Evolutionary conservation across 1,140 invertebrate genomes (phyloP), one percentile per base, ranked within the genome.

Genomic region (Aphaenogaster rudis): DNA sequence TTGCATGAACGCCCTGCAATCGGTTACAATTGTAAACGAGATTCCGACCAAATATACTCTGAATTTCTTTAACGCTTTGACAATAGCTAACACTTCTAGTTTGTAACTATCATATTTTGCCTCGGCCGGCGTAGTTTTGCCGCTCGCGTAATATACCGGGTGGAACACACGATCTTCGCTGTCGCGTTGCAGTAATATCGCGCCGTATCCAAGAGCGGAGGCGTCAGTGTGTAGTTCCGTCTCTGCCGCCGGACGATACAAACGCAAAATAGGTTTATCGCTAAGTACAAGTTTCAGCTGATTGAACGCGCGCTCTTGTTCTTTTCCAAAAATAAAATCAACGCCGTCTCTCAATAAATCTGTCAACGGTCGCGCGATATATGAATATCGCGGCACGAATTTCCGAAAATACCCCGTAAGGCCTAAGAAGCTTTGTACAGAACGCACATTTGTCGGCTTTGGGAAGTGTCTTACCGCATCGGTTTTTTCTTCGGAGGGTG

Each of bases 151-250:
- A 36, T 79, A 64, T 6, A 79, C 17, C 4, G 48, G 57, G 3
- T 80, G 78, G 2, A 80, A 66, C 45, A 64, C 13, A 4, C 28
- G 3, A 21, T 67, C 45, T 48, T 66, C 61, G 13, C 39, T 61
- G 50, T 63, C 61, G 5, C 61, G 61, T 21, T 80, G 78, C 1
- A 80, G 2, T 0, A 80, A 13, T 39, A 80, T 66, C 0, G 78
- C 61, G 3, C 28, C 45, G 5, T 54, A 80, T 8, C 78, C 78
- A 0, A 50, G 11, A 15, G 45, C 45, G 0, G 59, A 64, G 13
- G 63, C 39, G 42, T 78, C 76, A 5, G 59, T 78, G 8, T 78
- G 54, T 3, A 78, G 11, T 59, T 78, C 39, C 48, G 45, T 80
- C 9, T 52, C 78, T 7, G 42, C 59, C n/a, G 45, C 13, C 13